Evolutionary conservation across 2,797 vertebrate species (phyloP), one percentile per base, ranked within the genome.

Genomic region (Microcaecilia unicolor): DNA sequence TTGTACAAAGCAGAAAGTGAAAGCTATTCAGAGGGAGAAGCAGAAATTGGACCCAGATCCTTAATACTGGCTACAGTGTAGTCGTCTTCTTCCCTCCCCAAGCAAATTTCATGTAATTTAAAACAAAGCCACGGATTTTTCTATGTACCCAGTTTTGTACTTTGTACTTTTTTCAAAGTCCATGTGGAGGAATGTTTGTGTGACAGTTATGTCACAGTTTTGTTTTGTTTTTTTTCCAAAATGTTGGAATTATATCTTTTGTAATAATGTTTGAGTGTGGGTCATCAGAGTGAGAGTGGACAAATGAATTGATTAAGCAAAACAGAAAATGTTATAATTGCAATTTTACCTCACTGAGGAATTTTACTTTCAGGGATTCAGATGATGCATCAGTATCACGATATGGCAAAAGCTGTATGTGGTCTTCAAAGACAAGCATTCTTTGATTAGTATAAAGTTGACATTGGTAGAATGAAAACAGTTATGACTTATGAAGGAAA

Each of bases 301-400:
- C 27, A n/a, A n/a, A 16, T 29, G 42, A 46, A 30, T n/a, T 2
- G 50, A 22, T 37, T 50, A 37, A 44, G 53, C 48, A 56, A 78
- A 73, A 65, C 61, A 76, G 82, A 67, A 76, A 72, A 72, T 60
- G 73, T 51, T 49, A 41, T 65, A 74, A 72, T 76, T 66, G 68
- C 78, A 72, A 77, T 77, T n/a, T 91, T 94, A 93, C 93, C 93
- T 96, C 92, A 93, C 77, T 61, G 81, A 92, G 88, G 89, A 83
- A 48, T 67, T 67, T 61, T 74, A 75, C 88, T 87, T 92, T 95
- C 92, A 96, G 92, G 93, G 91, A 95, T 91, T 87, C 84, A 80
- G 86, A 88, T 86, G 87, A 86, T 87, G 74, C 82, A 81, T 86
- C 76, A 83, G 81, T 80, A 86, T 89, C 79, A 71, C 83, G 81